Percentiles rank a stretch among this genome's conserved stretches.
phyloP scores from a whole-genome alignment of 2,888 invertebrate genomes.

The Cryptosula pallasiana region DNA sequence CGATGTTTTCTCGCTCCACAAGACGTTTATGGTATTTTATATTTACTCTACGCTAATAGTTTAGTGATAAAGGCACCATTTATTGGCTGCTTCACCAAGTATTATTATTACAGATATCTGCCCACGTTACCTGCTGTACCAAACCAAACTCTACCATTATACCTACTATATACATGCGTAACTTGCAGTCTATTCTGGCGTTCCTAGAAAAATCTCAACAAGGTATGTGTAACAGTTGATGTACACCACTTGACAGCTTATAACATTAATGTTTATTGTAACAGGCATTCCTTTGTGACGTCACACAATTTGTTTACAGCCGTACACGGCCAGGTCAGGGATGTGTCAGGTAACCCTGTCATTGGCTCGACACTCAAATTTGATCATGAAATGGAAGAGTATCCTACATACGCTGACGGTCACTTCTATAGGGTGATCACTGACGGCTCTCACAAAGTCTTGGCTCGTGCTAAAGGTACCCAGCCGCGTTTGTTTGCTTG shows the following conservation, averaged over 20 bases:
- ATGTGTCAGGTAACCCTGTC: neutral
- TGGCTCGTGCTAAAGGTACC: neutral
- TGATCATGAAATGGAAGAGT: neutral
- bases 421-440: constrained; percentile 7
- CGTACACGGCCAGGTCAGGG: neutral
- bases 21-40: constrained; percentile 3
- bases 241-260: too few species aligned
- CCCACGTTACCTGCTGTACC: constrained; percentile 24
- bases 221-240: too few species aligned
- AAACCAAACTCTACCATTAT: neutral
- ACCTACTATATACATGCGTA: constrained; percentile 2
- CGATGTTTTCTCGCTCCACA: neutral
- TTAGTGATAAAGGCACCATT: too few species aligned
- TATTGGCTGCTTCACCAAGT: too few species aligned
- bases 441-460: neutral
- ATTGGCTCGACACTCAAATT: neutral
- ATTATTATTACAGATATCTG: constrained; percentile 16
- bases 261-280: too few species aligned
- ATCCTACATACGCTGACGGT: neutral
- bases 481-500: too few species aligned
- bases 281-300: too few species aligned
- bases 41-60: neutral
- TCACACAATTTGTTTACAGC: constrained; percentile 4
- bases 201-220: constrained; percentile 10
- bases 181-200: neutral